Conservation (phyloP, 2,113 vertebrate species). For the Oncorhynchus kisutch region DNA sequence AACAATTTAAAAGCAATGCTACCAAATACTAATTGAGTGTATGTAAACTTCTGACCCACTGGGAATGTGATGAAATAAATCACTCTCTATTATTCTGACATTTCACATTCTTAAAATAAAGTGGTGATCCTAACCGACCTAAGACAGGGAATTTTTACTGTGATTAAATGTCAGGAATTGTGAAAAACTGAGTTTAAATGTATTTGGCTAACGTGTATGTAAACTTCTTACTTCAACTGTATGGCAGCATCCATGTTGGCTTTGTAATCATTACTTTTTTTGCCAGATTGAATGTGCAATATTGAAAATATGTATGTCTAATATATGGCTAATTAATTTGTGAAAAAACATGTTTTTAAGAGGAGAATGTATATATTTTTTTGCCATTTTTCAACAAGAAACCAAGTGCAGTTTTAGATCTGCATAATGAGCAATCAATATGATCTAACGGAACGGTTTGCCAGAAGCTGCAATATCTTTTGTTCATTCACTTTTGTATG, state of each 20-base stretch:
- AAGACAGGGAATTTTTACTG: too few species aligned
- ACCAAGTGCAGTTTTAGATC: constrained; percentile 73
- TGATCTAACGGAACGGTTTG: constrained; percentile 16
- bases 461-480: constrained; percentile 12
- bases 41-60: too few species aligned
- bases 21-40: too few species aligned
- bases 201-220: too few species aligned
- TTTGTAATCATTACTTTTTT: constrained; percentile 90
- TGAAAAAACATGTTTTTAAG: constrained; percentile 75
- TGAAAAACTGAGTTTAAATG: too few species aligned
- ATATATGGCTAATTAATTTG: constrained; percentile 85
- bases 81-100: too few species aligned
- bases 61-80: too few species aligned
- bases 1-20: too few species aligned
- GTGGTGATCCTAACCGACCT: too few species aligned
- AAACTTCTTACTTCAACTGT: too few species aligned
- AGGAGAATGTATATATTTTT: constrained; percentile 80
- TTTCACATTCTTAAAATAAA: too few species aligned
- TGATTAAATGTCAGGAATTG: too few species aligned
- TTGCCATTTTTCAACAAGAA: constrained; percentile 81
- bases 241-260: constrained; percentile 85
- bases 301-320: constrained; percentile 92
- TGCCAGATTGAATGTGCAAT: constrained; percentile 94
- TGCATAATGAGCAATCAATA: constrained; percentile 70
- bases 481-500: constrained; percentile 36